Conservation (phyloP, 2,113 vertebrate species). For the Jacana jacana region DNA sequence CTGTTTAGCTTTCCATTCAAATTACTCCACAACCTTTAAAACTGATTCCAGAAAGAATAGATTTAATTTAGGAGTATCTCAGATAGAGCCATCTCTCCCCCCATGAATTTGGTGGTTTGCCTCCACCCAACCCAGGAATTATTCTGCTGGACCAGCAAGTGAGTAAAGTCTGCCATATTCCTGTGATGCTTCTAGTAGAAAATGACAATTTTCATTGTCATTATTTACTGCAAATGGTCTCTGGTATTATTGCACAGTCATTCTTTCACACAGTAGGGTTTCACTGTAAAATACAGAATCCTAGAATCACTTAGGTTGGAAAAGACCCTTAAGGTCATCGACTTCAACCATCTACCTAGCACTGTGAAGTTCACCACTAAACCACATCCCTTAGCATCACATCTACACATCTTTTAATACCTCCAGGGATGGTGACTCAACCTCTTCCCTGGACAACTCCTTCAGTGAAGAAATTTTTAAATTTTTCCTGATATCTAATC, state of each 20-base stretch:
- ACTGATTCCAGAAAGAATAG: background rate
- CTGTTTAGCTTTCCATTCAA: background rate
- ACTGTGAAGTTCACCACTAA: background rate
- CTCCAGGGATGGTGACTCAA: background rate
- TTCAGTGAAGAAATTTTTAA: background rate
- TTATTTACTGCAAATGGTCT: background rate
- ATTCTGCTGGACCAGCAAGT: background rate
- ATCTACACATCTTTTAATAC: background rate
- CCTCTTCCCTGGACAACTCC: background rate
- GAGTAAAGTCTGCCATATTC: background rate
- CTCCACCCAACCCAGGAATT: background rate
- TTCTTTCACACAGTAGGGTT: background rate
- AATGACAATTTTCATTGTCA: background rate
- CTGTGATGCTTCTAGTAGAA: background rate
- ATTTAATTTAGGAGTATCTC: background rate
- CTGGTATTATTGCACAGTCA: background rate
- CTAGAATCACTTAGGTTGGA: background rate
- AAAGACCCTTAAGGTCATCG: background rate
- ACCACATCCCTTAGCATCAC: background rate
- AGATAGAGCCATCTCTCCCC: background rate
- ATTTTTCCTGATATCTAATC: background rate
- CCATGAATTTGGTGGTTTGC: background rate
- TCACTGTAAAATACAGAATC: background rate
- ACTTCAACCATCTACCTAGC: background rate
- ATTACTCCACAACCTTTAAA: background rate